Evolutionary conservation across 2,797 vertebrate species (phyloP), one percentile per base, ranked within the genome.

Genomic region (Thunnus albacares): DNA sequence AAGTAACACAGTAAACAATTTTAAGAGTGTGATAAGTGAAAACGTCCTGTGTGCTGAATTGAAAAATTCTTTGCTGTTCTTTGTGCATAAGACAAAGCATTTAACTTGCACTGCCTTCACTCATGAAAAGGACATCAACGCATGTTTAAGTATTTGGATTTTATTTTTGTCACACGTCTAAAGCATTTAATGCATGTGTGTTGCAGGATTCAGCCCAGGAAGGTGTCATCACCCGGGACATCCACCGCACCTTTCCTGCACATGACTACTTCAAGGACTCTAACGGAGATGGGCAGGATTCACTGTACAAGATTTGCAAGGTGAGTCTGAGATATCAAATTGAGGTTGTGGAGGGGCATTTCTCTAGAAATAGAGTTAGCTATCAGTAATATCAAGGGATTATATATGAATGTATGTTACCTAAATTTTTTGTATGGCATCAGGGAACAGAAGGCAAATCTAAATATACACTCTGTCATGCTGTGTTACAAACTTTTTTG

Each of bases 261-360:
- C 98, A 99, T 4, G 97, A 99, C 91, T 98, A 99, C 94, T 99
- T 99, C 87, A 99, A 98, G 93, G 98, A 99, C 81, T 96, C 97
- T 0, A 96, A 97, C 38, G 98, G 98, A 79, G 98, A 99, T 1
- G 98, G 98, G 51, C 98, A 99, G 75, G 98, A 99, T 84, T 97
- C 98, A 3, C 95, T 99, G 1, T 99, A 98, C 85, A 99, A 99
- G 92, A 99, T 99, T 91, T 99, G 98, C 91, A 99, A 99, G 97
- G 98, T 99, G 90, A 91, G 91, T 9, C 33, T 45, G 30, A 75
- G 58, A 61, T 7, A 14, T 63, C 17, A 22, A 9, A 17, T 18
- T 33, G 30, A 74, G 8, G 17, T 15, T 51, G 35, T 64, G 18
- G 14, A 43, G 17, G 4, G 26, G 0, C 30, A 33, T 51, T 24